Evolutionary conservation across 2,113 vertebrate species (phyloP), one percentile per base, ranked within the genome.

Genomic region (Platysteira castanea): DNA sequence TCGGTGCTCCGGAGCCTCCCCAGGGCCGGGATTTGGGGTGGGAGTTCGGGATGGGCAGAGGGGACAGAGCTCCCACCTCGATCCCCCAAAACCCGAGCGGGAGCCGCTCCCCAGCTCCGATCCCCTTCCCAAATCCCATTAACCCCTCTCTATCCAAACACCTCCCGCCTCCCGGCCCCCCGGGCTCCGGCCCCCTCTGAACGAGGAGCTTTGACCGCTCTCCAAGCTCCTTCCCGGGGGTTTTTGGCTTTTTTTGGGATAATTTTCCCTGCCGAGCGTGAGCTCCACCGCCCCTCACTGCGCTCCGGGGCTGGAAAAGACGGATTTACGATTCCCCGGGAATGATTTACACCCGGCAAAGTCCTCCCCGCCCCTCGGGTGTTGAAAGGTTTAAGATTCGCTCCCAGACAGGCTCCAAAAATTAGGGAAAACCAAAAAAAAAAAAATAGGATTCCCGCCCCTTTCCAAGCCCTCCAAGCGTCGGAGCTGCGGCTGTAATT

Each of bases 401-500:
- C 68, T 67, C 86, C 39, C 67, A 50, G 54, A 70, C 46, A 50
- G 46, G 15, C 44, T 85, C 71, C 10, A 7, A 85, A 89, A 80
- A 49, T 22, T 15, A 2, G 18, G 35, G 41, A 57, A 24, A 65
- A 82, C 27, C 37, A 46, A 52, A 22, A 11, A 42, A 8, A 35
- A 22, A 57, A 27, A 15, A 8, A 5, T 39, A 65, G 83, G 84
- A 31, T 41, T 56, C 33, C 46, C 81, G 9, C 10, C 20, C 10
- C 15, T 9, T 35, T 21, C 56, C 56, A 5, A 59, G 56, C 56
- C 56, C 56, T 59, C 56, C 9, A 4, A 59, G 56, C n/a, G 56
- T n/a, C n/a, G 56, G n/a, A 24, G 54, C 87, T 88, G 96, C 90
- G 79, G 69, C 94, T 98, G 76, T 98, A 98, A 98, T 98, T 98